Evolutionary conservation across 1,140 invertebrate species (phyloP), one percentile per base, ranked within the genome.

Genomic region (Bombus turneri): DNA sequence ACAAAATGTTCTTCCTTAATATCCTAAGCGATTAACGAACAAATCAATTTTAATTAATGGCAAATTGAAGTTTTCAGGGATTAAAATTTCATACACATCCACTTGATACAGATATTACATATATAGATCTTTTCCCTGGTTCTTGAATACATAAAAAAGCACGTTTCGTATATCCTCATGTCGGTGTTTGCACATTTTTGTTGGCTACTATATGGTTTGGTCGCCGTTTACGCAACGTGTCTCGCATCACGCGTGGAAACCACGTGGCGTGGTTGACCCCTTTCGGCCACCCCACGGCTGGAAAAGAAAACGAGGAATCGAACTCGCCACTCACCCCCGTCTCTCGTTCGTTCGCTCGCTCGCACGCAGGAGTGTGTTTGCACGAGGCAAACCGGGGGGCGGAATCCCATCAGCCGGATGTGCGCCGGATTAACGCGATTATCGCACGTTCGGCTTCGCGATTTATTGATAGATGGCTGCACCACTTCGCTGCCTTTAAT

Each of bases 361-460:
- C 81, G 57, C 41, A 75, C 82, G 73, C 73, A 57, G 64, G 39
- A 74, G 68, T 74, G 59, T 85, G 78, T 85, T 85, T 85, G 83
- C 78, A 39, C 83, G 57, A 74, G 69, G 78, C 83, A 85, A 85
- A 81, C 83, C 41, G 71, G 47, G 59, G 47, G 37, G 77, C 59
- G 83, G 83, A 74, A 85, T 74, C 71, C 83, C 83, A 78, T 85
- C 83, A 81, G 69, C 77, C 77, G 83, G 59, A 81, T 85, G 83
- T 72, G 69, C 69, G 69, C 78, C 78, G 78, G 83, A 85, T 85
- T 85, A 85, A 85, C 83, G 78, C 78, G 78, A 85, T 81, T 85
- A 85, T 85, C 78, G 78, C 78, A 37, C 78, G 83, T 86, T 87
- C 68, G 76, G 76, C 83, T 85, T 85, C 39, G n/a, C 76, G 83